Percentiles rank a stretch among this genome's conserved stretches.
phyloP scores from a whole-genome alignment of 2,888 invertebrate genomes.

The Didymodactylos carnosus region DNA sequence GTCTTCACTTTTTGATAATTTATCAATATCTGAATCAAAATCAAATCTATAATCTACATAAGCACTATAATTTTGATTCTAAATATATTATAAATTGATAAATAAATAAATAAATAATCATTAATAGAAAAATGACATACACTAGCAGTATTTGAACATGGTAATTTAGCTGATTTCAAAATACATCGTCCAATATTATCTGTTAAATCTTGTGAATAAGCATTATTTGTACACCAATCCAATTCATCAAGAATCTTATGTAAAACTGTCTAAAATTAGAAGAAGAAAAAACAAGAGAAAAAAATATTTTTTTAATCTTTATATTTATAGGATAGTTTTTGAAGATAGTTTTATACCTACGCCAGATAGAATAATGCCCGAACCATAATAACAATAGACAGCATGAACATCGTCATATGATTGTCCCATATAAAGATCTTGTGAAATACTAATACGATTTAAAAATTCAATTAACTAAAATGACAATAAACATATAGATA shows the following conservation, averaged over 20 bases:
- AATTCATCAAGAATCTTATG: conserved; percentile 53
- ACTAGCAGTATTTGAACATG: conserved; percentile 44
- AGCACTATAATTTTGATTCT: conserved; percentile 21
- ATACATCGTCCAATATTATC: conserved; percentile 72
- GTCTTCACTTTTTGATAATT: conserved; percentile 18
- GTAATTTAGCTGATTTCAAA: conserved; percentile 47
- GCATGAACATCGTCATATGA: conserved; percentile 26
- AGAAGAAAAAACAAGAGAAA: background rate
- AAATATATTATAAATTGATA: background rate
- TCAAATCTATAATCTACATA: conserved; percentile 23
- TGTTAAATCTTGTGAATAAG: conserved; percentile 58
- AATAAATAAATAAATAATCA: background rate
- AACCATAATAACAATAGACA: conserved; percentile 43
- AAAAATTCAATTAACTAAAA: conserved; percentile 47
- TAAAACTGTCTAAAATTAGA: conserved; percentile 44
- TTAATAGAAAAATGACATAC: conserved; percentile 26
- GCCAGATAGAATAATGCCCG: conserved; percentile 67
- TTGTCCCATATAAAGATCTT: conserved; percentile 60
- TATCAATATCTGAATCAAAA: conserved; percentile 22
- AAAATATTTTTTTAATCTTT: background rate
- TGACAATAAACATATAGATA: background rate
- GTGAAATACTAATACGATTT: conserved; percentile 57
- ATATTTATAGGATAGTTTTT: background rate
- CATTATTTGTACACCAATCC: conserved; percentile 72
- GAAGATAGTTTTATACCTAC: conserved; percentile 17